A percentile compares a stretch with the other conserved stretches of the same genome.
These are phyloP conservation scores for Monopis laevigella DNA, from an alignment of 2,888 invertebrate species.

Conservation along the genomic window DNA sequence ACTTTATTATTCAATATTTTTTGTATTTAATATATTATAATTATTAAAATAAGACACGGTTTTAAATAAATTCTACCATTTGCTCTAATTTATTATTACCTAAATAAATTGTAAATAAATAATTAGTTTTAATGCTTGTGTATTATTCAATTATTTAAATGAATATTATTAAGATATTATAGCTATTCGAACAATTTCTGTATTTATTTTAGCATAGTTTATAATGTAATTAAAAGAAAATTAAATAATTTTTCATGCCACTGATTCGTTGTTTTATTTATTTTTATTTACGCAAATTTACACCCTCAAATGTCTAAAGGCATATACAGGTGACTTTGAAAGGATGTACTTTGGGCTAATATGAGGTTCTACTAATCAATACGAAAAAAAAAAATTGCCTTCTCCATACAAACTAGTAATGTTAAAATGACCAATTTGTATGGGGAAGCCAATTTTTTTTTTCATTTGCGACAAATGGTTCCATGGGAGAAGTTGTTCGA, in stretches of 20 bases:
- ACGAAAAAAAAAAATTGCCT: too few relatives aligned
- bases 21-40: conserved; percentile 16
- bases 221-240: conserved; percentile 61
- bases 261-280: conserved; percentile 33
- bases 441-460: too few relatives aligned
- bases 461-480: too few relatives aligned
- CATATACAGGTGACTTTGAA: too few relatives aligned
- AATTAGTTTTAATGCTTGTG: conserved; percentile 46
- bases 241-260: conserved; percentile 66
- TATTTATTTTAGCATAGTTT: conserved; percentile 64
- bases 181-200: conserved; percentile 55
- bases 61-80: conserved; percentile 17
- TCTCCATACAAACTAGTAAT: too few relatives aligned
- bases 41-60: conserved; percentile 5
- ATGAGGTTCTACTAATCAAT: too few relatives aligned
- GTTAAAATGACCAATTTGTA: too few relatives aligned
- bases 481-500: too few relatives aligned
- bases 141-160: conserved; percentile 49
- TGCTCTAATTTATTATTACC: conserved; percentile 37
- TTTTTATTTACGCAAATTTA: not conserved
- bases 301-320: too few relatives aligned
- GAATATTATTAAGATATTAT: conserved; percentile 46
- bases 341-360: too few relatives aligned
- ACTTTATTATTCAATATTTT: too few relatives aligned
- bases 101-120: conserved; percentile 58